Evolutionary conservation across 2,888 invertebrate genomes (phyloP).

Genomic region (Cacoxenus indagator): DNA sequence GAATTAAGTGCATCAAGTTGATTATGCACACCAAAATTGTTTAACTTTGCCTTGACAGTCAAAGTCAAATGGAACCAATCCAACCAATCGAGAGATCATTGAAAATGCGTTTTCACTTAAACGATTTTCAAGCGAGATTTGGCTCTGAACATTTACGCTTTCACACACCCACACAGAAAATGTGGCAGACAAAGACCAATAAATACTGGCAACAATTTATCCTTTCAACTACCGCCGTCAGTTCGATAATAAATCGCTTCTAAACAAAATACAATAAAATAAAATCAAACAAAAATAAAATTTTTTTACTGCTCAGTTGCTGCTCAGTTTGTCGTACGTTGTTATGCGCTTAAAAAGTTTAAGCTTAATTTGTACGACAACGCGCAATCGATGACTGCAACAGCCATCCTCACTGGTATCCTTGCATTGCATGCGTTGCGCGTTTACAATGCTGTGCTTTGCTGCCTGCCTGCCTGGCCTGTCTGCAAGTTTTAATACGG

Average conservation of each 20-base stretch:
- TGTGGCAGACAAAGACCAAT: no score
- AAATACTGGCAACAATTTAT: conserved; percentile 34
- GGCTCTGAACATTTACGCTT: no score
- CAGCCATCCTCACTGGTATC: conserved; percentile 14
- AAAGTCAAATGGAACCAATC: not conserved
- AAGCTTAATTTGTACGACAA: conserved; percentile 63
- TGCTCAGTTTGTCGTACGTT: conserved; percentile 19
- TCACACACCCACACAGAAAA: no score
- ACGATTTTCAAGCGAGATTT: not conserved
- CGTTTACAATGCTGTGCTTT: not conserved
- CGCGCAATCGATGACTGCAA: conserved; percentile 56
- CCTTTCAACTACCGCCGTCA: conserved; percentile 31
- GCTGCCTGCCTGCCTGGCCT: not conserved
- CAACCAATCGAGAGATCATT: not conserved
- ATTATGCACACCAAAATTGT: not conserved
- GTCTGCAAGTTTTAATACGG: conserved; percentile 25
- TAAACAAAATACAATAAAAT: not conserved
- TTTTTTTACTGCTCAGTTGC: no score
- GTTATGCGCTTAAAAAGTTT: conserved; percentile 36
- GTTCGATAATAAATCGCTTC: not conserved
- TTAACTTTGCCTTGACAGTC: not conserved
- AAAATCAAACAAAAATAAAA: no score
- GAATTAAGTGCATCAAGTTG: no score
- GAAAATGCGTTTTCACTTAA: not conserved
- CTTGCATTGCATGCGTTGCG: not conserved